Evolutionary conservation across 2,888 invertebrate species (phyloP), one percentile per base, ranked within the genome.

Genomic region (Melanargia galathea): DNA sequence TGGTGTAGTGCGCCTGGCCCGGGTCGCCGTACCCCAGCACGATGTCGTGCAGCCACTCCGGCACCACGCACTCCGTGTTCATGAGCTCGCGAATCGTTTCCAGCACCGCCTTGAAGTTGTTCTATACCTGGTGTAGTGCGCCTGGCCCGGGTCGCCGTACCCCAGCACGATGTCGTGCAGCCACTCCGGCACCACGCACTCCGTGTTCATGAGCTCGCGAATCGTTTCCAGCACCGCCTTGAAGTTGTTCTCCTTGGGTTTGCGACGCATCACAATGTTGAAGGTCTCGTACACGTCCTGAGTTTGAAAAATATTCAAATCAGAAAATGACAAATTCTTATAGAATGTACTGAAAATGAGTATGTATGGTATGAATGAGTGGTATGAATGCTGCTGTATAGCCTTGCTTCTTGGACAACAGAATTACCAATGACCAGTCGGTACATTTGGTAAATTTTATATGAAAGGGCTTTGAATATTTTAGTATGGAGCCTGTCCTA

Each of bases 21-120:
- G 99, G 99, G 87, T 99, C 98, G 0, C 99, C 99, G 80, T 8
- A 8, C 8, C 8, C 30, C 30, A 8, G 30, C 4, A 30, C 30
- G 30, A 30, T 30, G 30, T 8, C 30, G 30, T 30, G 30, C 8
- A 30, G 30, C n/a, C n/a, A n/a, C n/a, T n/a, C n/a, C n/a, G n/a
- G n/a, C n/a, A n/a, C n/a, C n/a, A n/a, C n/a, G n/a, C n/a, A n/a
- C n/a, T n/a, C n/a, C n/a, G n/a, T n/a, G n/a, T n/a, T n/a, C n/a
- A n/a, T n/a, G n/a, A n/a, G n/a, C n/a, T n/a, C n/a, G n/a, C n/a
- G n/a, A n/a, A n/a, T n/a, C n/a, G n/a, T n/a, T n/a, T n/a, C n/a
- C n/a, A n/a, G n/a, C n/a, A n/a, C n/a, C n/a, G n/a, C 99, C 88
- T 99, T 99, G 87, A 99, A 99, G 87, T 99, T 99, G 83, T 99